Evolutionary conservation across 2,797 vertebrate genomes (phyloP), one percentile per base, ranked within the genome.

Genomic region (Molothrus ater): DNA sequence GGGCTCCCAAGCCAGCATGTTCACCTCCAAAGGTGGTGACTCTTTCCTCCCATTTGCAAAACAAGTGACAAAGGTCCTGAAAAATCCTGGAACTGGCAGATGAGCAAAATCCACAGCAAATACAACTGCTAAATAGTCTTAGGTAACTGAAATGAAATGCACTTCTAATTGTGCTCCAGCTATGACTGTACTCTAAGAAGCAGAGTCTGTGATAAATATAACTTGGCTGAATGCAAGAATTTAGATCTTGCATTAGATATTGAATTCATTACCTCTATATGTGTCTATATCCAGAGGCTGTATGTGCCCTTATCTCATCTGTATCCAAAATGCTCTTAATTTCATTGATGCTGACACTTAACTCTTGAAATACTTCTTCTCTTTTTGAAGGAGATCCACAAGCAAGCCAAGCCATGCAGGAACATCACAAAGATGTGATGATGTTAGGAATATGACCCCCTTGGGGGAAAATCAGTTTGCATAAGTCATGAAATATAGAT

Each of bases 261-360:
- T 86, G 93, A 95, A 94, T 93, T 94, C 95, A 95, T 92, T 97
- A 96, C 88, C 90, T 94, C 94, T 95, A 34, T 85, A 82, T 95
- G 65, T 95, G 91, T 92, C 95, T 95, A 54, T 93, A 96, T 86
- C 92, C 88, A 96, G 94, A 96, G 94, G 94, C 86, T 90, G 34
- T 64, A 68, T 75, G 50, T 92, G 91, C 78, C 93, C 90, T 94
- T 96, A 95, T 94, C 89, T 92, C 92, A 94, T 96, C 91, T 95
- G 40, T 68, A 90, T 86, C 88, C 71, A 86, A 94, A 95, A 71
- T 0, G 24, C 51, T 92, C 50, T 84, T 93, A 92, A 95, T 96
- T 94, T 92, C 73, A 94, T 69, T 79, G 83, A 92, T 92, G 83
- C 60, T 93, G 90, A 94, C 87, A 90, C 20, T 96, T 96, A 95